Conservation (phyloP, 2,797 vertebrate genomes). For the Chaenodraco wilsoni region DNA sequence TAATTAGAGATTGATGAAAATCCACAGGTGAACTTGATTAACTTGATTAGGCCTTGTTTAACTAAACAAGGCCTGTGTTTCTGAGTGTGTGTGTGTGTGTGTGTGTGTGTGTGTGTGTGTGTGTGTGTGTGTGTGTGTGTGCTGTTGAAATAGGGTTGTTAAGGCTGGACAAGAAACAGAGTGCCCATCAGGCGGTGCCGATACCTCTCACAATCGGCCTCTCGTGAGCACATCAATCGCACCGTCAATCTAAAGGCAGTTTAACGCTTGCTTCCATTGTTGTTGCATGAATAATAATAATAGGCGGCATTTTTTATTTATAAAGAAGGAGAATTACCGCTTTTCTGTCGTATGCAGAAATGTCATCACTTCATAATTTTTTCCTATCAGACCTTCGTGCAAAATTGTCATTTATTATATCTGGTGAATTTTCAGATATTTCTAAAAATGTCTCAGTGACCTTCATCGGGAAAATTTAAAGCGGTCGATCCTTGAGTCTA, state of each 20-base stretch:
- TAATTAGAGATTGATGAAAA: conserved; percentile 72
- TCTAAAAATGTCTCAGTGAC: no score
- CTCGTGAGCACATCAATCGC: conserved; percentile 21
- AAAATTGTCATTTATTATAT: no score
- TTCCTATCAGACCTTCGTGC: no score
- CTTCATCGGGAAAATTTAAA: no score
- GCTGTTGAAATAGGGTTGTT: conserved; percentile 6
- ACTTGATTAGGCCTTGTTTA: not conserved
- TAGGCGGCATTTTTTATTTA: conserved; percentile 11
- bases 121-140: not conserved
- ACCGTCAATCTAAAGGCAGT: conserved; percentile 37
- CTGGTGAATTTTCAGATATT: no score
- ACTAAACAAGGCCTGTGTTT: conserved; percentile 8
- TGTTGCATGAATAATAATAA: conserved; percentile 28
- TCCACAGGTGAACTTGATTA: conserved; percentile 53
- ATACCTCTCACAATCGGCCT: conserved; percentile 9
- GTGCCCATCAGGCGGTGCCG: not conserved
- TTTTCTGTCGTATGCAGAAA: no score
- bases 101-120: not conserved
- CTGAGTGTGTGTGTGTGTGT: not conserved
- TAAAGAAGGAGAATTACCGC: not conserved
- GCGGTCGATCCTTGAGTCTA: no score
- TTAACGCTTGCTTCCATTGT: conserved; percentile 13
- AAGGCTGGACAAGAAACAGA: not conserved
- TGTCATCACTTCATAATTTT: no score